A percentile compares a stretch with the other conserved stretches of the same genome.
Evolutionary conservation across 2,797 vertebrate genomes (phyloP).

Genomic region (Xiphophorus birchmanni): DNA sequence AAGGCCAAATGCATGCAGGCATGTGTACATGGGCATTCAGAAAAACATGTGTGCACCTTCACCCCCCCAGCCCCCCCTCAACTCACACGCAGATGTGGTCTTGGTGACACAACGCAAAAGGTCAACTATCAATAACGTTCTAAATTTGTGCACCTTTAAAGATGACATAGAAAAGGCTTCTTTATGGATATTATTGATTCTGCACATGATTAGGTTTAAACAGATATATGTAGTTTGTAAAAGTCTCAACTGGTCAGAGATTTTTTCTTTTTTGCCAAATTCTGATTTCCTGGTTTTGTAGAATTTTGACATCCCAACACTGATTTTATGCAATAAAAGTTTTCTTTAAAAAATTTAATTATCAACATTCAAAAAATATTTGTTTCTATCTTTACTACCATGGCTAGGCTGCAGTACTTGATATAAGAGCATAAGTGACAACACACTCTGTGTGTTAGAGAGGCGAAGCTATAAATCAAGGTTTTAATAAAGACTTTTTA

Average conservation of each 20-base stretch:
- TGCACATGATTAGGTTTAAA: not conserved
- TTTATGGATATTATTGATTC: constrained; percentile 24
- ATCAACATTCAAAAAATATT: not conserved
- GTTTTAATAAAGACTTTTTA: not conserved
- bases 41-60: constrained; percentile 17
- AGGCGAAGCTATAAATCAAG: not conserved
- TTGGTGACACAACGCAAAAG: constrained; percentile 71
- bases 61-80: too few species aligned
- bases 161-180: constrained; percentile 47
- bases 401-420: not conserved
- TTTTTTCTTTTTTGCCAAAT: not conserved
- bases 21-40: constrained; percentile 14
- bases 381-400: not conserved
- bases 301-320: not conserved
- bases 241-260: not conserved
- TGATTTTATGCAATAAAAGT: not conserved
- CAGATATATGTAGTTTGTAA: not conserved
- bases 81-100: constrained; percentile 46
- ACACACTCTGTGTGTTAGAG: not conserved
- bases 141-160: constrained; percentile 74
- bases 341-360: not conserved
- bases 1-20: constrained; percentile 56
- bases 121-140: constrained; percentile 76
- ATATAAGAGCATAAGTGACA: not conserved
- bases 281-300: not conserved